A percentile compares a stretch with the other conserved stretches of the same genome.
phyloP scores from a whole-genome alignment of 2,888 invertebrate species.

The Himalopsyche kuldschensis region DNA sequence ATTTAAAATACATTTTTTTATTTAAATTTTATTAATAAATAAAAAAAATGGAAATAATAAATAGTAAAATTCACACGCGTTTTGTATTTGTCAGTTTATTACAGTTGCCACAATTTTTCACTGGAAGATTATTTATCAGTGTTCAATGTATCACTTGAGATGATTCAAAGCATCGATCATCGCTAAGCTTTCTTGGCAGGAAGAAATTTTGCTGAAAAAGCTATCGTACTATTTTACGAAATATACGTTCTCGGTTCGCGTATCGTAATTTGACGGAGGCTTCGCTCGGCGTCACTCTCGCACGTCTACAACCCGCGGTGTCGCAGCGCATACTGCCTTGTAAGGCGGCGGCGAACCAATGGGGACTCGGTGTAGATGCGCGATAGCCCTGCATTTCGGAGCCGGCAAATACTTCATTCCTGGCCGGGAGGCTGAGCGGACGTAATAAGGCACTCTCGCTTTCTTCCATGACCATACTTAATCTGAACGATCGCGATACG shows the following conservation, averaged over 20 bases:
- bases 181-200: neutral
- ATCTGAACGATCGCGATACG: neutral
- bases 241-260: neutral
- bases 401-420: neutral
- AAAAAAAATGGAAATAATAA: neutral
- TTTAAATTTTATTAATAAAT: neutral
- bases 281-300: neutral
- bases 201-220: neutral
- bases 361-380: slow-evolving; percentile 3
- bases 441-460: neutral
- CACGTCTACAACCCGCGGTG: slow-evolving; percentile 9
- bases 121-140: neutral
- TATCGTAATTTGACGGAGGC: neutral
- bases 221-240: neutral
- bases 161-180: neutral
- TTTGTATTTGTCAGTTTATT: neutral
- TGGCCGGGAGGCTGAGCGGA: neutral
- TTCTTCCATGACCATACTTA: neutral
- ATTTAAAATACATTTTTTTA: too few relatives aligned
- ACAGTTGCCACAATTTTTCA: neutral
- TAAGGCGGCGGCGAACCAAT: neutral
- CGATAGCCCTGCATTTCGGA: neutral
- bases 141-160: neutral
- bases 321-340: slow-evolving; percentile 23
- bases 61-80: neutral